Evolutionary conservation across 2,888 invertebrate species (phyloP), one percentile per base, ranked within the genome.

Genomic region (Agriopis leucophaearia): DNA sequence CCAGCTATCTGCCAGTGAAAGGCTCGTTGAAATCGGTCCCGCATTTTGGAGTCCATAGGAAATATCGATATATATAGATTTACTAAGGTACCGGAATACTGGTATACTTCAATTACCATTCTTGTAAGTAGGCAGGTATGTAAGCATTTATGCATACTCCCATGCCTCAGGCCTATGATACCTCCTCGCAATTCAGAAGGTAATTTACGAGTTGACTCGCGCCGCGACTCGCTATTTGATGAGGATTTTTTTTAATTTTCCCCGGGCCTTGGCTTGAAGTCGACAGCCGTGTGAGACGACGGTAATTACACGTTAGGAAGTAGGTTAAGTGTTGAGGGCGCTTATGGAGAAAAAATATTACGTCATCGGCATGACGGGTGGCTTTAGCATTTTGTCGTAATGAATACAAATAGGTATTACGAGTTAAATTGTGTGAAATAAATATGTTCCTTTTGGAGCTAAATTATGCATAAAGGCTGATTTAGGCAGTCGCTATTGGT

Each of bases 231-330:
- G 77, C 70, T 74, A 71, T 75, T 81, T 79, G 75, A 72, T 74
- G 73, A 74, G 73, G 74, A 80, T 80, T 79, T 78, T 75, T 81
- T 77, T 80, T 78, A 73, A 80, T 80, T 83, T 80, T 77, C 75
- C 76, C 58, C 73, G 75, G 78, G 75, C 76, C 74, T 74, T 70
- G 57, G 57, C 56, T 44, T 44, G 45, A 54, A 61, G 66, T 54
- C 51, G 65, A 64, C 69, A 73, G 73, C 62, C 69, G 64, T 74
- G 60, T 62, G 76, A 74, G 74, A 70, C 71, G 76, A 73, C 76
- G 71, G 78, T 81, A 81, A 81, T 81, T 81, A 81, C 73, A 78
- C 58, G 64, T 72, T 76, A 71, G 56, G 69, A 75, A 61, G 66
- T 76, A 64, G 72, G 77, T 74, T 73, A 77, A 74, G 79, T 78